phyloP scores from a whole-genome alignment of 2,797 vertebrate genomes.

The Sebastes vulpes region DNA sequence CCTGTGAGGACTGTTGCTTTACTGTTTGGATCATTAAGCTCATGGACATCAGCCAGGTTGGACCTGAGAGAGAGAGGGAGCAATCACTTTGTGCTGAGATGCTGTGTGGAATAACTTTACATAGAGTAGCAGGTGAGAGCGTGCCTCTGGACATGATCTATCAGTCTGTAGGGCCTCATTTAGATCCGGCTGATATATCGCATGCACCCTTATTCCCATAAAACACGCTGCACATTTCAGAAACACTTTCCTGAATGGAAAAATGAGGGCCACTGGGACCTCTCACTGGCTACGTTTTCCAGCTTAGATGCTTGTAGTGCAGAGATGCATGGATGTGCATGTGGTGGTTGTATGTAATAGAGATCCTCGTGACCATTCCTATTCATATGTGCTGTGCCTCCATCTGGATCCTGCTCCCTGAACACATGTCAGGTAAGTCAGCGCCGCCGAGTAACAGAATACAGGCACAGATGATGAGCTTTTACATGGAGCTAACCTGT shows the following conservation, averaged over 20 bases:
- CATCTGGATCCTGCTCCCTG: constrained; percentile 78
- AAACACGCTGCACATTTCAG: constrained; percentile 30
- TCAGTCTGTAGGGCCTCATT: constrained; percentile 30
- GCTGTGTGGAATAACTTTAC: constrained; percentile 64
- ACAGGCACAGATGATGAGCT: constrained; percentile 80
- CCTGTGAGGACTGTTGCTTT: constrained; percentile 58
- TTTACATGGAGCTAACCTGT: constrained; percentile 56
- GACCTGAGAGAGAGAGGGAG: constrained; percentile 22
- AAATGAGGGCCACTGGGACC: constrained; percentile 12
- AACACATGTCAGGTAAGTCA: constrained; percentile 77
- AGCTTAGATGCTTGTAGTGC: constrained; percentile 11
- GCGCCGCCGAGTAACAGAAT: constrained; percentile 81
- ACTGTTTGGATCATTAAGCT: constrained; percentile 74
- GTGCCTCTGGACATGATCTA: constrained; percentile 34
- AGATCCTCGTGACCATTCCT: constrained; percentile 48
- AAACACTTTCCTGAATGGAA: constrained; percentile 53
- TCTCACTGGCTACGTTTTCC: constrained; percentile 27
- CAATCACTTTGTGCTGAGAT: constrained; percentile 9
- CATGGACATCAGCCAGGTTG: constrained; percentile 34
- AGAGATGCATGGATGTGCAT: constrained; percentile 12
- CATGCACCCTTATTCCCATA: constrained; percentile 9
- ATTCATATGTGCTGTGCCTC: constrained; percentile 60
- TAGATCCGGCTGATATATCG: constrained; percentile 42
- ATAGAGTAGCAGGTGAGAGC: constrained; percentile 3
- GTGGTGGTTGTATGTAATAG: constrained; percentile 14